Conservation (phyloP, 2,113 vertebrate species). For the Agelaius phoeniceus region DNA sequence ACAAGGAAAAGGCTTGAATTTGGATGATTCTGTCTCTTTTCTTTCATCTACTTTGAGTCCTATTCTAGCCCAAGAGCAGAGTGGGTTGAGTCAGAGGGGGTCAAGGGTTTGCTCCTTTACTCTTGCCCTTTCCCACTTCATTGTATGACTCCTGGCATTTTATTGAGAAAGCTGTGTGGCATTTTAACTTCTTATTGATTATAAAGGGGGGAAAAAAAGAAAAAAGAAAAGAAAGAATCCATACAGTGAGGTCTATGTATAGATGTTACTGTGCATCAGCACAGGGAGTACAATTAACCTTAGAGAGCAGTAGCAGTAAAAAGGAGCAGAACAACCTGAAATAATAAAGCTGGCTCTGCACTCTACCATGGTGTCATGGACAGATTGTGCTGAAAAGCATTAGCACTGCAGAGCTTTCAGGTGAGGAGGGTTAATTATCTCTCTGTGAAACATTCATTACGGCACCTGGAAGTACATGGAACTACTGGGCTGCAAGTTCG, state of each 20-base stretch:
- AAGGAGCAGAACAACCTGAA: conserved; percentile 45
- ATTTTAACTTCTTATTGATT: conserved; percentile 53
- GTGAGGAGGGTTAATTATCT: conserved; percentile 61
- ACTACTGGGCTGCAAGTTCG: neutral
- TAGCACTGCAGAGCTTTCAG: neutral
- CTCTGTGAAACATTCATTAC: conserved; percentile 55
- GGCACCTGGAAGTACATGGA: conserved; percentile 36
- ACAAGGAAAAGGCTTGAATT: neutral
- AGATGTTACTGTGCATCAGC: conserved; percentile 40
- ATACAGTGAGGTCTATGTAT: conserved; percentile 5
- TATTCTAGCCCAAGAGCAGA: neutral
- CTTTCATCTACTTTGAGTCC: neutral
- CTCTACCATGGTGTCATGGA: neutral
- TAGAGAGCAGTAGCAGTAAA: conserved; percentile 35
- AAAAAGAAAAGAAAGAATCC: neutral
- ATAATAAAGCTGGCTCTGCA: conserved; percentile 56
- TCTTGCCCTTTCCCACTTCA: neutral
- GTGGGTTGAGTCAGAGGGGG: neutral
- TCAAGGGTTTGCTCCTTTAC: conserved; percentile 1
- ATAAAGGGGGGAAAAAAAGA: neutral
- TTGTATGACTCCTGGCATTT: conserved; percentile 7
- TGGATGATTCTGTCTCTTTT: neutral
- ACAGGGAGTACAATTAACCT: conserved; percentile 60
- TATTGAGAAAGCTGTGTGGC: neutral
- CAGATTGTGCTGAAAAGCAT: conserved; percentile 45